Conservation (phyloP, 2,113 vertebrate genomes). For the Nothoprocta perdicaria region DNA sequence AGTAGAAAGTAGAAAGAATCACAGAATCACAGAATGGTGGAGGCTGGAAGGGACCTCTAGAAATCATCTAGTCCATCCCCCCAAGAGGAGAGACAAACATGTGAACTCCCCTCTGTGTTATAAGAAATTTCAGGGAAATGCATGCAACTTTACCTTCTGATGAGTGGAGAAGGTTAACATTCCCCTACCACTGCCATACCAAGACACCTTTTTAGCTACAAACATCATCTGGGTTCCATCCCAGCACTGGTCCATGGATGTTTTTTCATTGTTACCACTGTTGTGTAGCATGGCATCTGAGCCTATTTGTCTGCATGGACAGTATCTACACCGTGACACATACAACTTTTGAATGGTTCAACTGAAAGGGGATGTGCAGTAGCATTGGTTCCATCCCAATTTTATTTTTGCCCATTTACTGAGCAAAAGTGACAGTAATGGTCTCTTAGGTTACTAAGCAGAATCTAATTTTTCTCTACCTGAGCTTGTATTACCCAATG, state of each 20-base stretch:
- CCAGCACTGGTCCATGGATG: neutral
- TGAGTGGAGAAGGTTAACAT: neutral
- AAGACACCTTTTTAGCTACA: fast-evolving
- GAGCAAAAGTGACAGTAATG: neutral
- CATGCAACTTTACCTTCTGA: neutral
- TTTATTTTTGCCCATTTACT: neutral
- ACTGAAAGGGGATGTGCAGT: neutral
- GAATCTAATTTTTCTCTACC: neutral
- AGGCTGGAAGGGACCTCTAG: no score
- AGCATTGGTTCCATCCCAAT: neutral
- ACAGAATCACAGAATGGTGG: no score
- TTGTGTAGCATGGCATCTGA: neutral
- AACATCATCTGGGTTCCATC: neutral
- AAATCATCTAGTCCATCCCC: no score
- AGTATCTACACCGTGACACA: neutral
- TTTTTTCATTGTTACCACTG: neutral
- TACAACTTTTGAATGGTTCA: neutral
- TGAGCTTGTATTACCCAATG: constrained; percentile 37
- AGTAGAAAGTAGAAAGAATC: neutral
- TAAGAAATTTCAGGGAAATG: neutral
- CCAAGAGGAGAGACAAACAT: neutral
- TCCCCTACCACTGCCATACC: neutral
- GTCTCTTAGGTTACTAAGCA: constrained; percentile 5
- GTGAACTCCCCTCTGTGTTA: fast-evolving
- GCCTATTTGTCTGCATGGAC: neutral